phyloP scores from a whole-genome alignment of 1,140 invertebrate species.

The Eueides isabella region DNA sequence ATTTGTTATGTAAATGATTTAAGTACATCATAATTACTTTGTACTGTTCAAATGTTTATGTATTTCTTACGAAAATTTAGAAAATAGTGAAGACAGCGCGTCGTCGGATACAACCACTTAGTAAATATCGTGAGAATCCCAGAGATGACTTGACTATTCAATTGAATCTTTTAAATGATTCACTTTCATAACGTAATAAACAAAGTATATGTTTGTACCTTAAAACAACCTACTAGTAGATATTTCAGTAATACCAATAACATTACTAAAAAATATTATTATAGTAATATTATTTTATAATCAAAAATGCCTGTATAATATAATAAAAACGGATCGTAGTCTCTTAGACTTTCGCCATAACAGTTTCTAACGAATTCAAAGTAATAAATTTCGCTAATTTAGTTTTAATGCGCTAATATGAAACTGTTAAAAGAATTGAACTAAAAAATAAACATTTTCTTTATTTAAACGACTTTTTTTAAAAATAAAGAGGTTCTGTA shows the following conservation, averaged over 20 bases:
- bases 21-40: neutral
- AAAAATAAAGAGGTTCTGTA: too few species aligned
- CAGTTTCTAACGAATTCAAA: slow-evolving; percentile 5
- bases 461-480: too few species aligned
- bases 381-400: slow-evolving; percentile 12
- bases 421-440: neutral
- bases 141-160: neutral
- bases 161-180: neutral
- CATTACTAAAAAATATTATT: too few species aligned
- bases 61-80: neutral
- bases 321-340: neutral
- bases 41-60: neutral
- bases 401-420: neutral
- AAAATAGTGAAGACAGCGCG: neutral
- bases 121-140: neutral
- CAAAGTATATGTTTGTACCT: neutral
- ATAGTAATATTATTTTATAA: neutral
- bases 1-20: neutral
- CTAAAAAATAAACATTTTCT: neutral
- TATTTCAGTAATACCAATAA: too few species aligned
- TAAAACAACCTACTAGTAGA: neutral
- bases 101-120: neutral
- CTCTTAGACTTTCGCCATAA: neutral
- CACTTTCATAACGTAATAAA: neutral
- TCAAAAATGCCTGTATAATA: neutral